A percentile compares a stretch with the other conserved stretches of the same genome.
phyloP scores from a whole-genome alignment of 2,888 invertebrate species.

The Mimachlamys varia region DNA sequence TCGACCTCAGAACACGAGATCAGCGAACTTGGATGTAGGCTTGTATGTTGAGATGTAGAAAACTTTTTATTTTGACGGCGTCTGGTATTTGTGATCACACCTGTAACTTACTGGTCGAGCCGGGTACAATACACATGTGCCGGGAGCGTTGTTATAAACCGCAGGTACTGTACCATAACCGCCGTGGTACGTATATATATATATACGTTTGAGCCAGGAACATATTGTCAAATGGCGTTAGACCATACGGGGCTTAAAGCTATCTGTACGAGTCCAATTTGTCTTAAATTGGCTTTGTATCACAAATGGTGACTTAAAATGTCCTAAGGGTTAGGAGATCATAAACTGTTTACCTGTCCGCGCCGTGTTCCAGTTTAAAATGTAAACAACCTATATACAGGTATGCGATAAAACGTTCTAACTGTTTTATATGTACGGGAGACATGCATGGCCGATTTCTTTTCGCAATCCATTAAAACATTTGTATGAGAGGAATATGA shows the following conservation, averaged over 20 bases:
- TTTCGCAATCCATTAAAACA: neutral
- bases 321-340: neutral
- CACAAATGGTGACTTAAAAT: neutral
- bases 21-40: too few species aligned
- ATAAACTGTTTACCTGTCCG: neutral
- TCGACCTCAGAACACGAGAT: too few species aligned
- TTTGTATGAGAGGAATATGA: neutral
- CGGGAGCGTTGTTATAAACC: neutral
- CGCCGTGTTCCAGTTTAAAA: neutral
- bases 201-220: too few species aligned
- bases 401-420: neutral
- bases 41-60: too few species aligned
- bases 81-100: neutral
- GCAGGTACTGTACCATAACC: too few species aligned
- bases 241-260: too few species aligned
- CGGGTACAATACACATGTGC: too few species aligned
- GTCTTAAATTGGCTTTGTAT: neutral
- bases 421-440: neutral
- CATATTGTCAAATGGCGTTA: too few species aligned
- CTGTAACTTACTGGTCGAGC: neutral
- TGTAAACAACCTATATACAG: neutral
- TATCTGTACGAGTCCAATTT: too few species aligned
- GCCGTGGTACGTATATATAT: too few species aligned
- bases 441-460: neutral
- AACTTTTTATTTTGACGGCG: too few species aligned